Conservation (phyloP, 2,797 vertebrate genomes). For the Capromys pilorides region DNA sequence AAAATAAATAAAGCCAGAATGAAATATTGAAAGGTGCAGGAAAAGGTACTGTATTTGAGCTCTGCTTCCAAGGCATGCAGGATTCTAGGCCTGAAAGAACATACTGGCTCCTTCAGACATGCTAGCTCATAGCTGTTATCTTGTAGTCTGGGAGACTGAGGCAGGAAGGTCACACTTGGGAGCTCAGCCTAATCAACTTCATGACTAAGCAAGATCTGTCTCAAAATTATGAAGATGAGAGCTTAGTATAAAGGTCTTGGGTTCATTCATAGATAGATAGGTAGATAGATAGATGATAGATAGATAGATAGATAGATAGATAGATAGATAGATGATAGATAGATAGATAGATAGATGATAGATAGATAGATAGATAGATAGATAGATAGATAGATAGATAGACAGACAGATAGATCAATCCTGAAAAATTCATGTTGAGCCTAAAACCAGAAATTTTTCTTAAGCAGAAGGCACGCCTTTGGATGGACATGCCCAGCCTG, state of each 20-base stretch:
- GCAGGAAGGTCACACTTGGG: neutral
- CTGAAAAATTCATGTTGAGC: neutral
- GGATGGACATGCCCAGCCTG: accelerated
- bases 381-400: too few species aligned
- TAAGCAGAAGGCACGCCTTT: neutral
- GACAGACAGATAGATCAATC: too few species aligned
- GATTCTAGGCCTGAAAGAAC: neutral
- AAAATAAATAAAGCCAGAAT: neutral
- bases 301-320: too few species aligned
- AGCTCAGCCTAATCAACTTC: neutral
- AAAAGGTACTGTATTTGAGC: neutral
- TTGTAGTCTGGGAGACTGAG: neutral
- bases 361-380: too few species aligned
- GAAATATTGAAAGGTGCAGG: neutral
- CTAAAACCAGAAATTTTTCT: neutral
- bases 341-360: too few species aligned
- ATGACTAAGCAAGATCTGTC: neutral
- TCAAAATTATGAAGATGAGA: neutral
- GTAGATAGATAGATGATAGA: too few species aligned
- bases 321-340: too few species aligned
- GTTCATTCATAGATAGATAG: too few species aligned
- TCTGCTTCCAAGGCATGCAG: neutral
- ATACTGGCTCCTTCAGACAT: neutral
- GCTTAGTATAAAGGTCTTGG: neutral
- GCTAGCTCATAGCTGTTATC: neutral